Evolutionary conservation across 1,140 invertebrate genomes (phyloP).

Genomic region (Calephelis virginiensis): DNA sequence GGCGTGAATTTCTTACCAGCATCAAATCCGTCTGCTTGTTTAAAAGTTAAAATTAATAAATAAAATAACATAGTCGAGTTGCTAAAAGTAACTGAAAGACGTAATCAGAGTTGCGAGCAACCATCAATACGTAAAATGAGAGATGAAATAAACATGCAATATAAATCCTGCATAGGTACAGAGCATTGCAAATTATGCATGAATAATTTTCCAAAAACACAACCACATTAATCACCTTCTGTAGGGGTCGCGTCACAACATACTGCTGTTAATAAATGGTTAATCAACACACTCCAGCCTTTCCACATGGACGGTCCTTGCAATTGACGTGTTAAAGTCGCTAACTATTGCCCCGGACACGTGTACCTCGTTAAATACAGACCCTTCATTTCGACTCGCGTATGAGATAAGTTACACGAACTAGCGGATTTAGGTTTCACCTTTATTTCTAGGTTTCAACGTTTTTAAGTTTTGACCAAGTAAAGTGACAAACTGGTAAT

Average conservation of each 20-base stretch:
- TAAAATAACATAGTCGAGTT: no score
- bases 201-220: neutral
- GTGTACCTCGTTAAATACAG: constrained; percentile 14
- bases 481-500: no score
- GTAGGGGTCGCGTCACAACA: constrained; percentile 2
- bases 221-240: constrained; percentile 1
- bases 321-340: constrained; percentile 16
- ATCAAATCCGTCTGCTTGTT: no score
- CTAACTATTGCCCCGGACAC: constrained; percentile 12
- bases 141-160: no score
- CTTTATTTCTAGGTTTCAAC: no score
- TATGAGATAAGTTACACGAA: neutral
- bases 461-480: no score
- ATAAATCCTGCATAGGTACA: no score
- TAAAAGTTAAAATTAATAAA: no score
- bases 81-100: no score
- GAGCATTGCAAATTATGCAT: neutral
- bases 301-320: constrained; percentile 11
- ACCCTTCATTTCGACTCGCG: neutral
- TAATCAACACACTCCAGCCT: neutral
- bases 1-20: no score
- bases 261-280: constrained; percentile 11
- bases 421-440: neutral
- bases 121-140: no score
- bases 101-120: no score